phyloP scores from a whole-genome alignment of 37 sponge, comb jelly and placozoan species.

The Beroe forskalii region DNA sequence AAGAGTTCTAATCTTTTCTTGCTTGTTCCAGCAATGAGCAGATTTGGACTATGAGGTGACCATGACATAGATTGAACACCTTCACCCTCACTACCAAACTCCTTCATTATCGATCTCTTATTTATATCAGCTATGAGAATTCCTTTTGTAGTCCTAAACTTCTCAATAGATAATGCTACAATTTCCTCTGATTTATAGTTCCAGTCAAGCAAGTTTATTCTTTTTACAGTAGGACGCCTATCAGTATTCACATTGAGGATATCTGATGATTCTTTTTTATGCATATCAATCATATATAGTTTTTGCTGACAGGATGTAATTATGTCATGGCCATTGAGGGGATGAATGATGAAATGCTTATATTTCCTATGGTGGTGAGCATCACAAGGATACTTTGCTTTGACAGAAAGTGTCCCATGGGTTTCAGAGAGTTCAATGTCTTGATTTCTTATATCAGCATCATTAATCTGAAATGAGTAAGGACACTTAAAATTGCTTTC shows the following conservation, averaged over 20 bases:
- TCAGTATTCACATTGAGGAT: constrained; percentile 30
- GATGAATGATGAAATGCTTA: constrained; percentile 11
- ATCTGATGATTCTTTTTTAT: constrained; percentile 34
- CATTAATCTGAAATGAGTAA: background rate
- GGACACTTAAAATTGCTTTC: background rate
- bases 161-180: constrained; percentile 9
- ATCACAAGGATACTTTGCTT: background rate
- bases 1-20: constrained; percentile 62
- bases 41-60: constrained; percentile 49
- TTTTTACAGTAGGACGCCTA: constrained; percentile 2
- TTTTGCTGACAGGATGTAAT: constrained; percentile 32
- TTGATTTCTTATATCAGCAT: constrained; percentile 7
- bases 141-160: constrained; percentile 14
- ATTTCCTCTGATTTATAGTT: background rate
- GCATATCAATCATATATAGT: constrained; percentile 11
- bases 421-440: constrained; percentile 30
- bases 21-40: constrained; percentile 42
- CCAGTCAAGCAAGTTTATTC: constrained; percentile 36
- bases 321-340: background rate
- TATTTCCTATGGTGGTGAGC: background rate
- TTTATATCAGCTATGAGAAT: constrained; percentile 16
- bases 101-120: background rate
- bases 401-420: background rate
- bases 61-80: constrained; percentile 46
- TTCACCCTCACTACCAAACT: constrained; percentile 58